Percentiles rank a stretch among this genome's conserved stretches.
Evolutionary conservation across 2,113 vertebrate genomes (phyloP).

Genomic region (Ivindomyrus marchei): DNA sequence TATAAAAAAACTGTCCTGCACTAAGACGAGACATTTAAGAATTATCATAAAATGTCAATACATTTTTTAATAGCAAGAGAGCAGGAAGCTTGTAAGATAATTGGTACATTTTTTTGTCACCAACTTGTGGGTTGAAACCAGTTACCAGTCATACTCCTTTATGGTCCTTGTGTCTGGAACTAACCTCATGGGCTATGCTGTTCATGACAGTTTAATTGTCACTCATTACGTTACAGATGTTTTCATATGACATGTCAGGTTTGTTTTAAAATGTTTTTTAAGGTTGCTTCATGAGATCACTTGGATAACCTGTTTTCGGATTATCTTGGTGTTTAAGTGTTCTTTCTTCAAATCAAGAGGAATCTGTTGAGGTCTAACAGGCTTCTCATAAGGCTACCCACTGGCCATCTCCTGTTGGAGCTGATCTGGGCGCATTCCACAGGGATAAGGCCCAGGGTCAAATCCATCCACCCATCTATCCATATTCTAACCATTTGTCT

Average conservation of each 20-base stretch:
- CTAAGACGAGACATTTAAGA: neutral
- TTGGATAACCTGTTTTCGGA: neutral
- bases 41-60: neutral
- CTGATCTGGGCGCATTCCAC: neutral
- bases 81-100: neutral
- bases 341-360: neutral
- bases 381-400: no score
- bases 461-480: neutral
- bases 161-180: neutral
- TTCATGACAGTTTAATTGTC: neutral
- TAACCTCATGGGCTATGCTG: neutral
- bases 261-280: neutral
- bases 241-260: neutral
- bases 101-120: neutral
- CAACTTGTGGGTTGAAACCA: neutral
- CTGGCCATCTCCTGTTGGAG: neutral
- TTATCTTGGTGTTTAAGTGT: neutral
- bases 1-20: neutral
- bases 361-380: neutral
- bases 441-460: neutral
- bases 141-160: neutral
- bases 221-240: neutral
- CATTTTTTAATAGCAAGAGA: neutral
- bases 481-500: neutral
- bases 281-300: neutral